phyloP scores from a whole-genome alignment of 1,140 invertebrate genomes.

The Apis dorsata region DNA sequence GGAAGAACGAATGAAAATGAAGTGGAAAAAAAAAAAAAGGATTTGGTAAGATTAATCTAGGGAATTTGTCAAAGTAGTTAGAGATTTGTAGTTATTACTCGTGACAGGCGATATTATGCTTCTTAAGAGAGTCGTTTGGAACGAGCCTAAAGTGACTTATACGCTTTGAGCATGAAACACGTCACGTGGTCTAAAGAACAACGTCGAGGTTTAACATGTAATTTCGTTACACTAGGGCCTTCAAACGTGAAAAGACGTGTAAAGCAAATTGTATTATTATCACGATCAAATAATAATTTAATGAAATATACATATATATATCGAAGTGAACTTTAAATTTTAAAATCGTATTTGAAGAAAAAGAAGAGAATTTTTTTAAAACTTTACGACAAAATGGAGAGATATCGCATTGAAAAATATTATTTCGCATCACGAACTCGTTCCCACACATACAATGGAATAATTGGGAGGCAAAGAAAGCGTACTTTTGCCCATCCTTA shows the following conservation, averaged over 20 bases:
- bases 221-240: background rate
- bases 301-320: background rate
- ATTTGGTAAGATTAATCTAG: background rate
- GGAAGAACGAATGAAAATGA: too few relatives aligned
- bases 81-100: background rate
- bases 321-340: background rate
- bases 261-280: background rate
- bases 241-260: constrained; percentile 3
- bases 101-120: background rate
- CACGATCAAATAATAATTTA: background rate
- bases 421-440: background rate
- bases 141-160: background rate
- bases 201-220: background rate
- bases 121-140: constrained; percentile 11
- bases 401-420: background rate
- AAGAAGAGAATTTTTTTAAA: too few relatives aligned
- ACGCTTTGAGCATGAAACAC: background rate
- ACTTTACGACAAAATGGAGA: too few relatives aligned
- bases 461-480: background rate
- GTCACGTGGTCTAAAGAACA: background rate
- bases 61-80: too few relatives aligned
- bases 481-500: background rate
- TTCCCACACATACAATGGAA: background rate
- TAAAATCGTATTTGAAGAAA: background rate
- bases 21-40: background rate